Conservation (phyloP, 2,113 vertebrate species). For the Polypterus senegalus region DNA sequence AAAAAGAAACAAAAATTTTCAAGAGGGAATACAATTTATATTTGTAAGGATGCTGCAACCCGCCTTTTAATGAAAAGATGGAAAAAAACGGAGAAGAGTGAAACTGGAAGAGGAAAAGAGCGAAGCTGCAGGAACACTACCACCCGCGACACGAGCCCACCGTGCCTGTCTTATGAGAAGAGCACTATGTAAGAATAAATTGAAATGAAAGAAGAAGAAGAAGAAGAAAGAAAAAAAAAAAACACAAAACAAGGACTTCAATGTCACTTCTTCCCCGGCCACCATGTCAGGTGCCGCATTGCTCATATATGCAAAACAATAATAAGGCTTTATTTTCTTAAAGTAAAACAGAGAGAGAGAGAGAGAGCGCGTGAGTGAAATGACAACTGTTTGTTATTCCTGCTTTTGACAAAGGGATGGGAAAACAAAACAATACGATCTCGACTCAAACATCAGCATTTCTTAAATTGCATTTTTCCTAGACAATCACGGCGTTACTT, state of each 20-base stretch:
- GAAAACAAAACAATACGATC: conserved; percentile 3
- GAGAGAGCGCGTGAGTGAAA: no score
- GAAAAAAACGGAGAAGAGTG: conserved; percentile 22
- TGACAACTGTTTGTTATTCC: conserved; percentile 2
- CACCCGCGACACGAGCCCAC: conserved; percentile 11
- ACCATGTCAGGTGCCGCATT: conserved; percentile 55
- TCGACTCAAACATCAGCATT: not conserved
- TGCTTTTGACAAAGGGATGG: conserved; percentile 8
- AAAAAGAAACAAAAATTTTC: conserved; percentile 20
- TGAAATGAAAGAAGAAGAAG: no score
- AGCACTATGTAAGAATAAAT: conserved; percentile 5
- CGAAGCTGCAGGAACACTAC: conserved; percentile 33
- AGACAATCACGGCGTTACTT: no score
- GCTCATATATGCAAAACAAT: conserved; percentile 60
- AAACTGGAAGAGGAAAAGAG: conserved; percentile 29
- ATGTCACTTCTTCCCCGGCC: conserved; percentile 30
- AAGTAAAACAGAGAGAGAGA: conserved; percentile 16
- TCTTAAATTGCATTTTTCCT: no score
- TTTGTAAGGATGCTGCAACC: conserved; percentile 30
- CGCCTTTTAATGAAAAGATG: conserved; percentile 24
- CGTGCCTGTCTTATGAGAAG: not conserved
- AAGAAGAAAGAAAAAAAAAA: no score
- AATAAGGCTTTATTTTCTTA: conserved; percentile 39
- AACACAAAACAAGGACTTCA: conserved; percentile 17
- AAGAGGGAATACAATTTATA: conserved; percentile 33